These are phyloP conservation scores for Andrena chrysosceles DNA, from an alignment of 2,888 invertebrate species.

Conservation along the genomic window DNA sequence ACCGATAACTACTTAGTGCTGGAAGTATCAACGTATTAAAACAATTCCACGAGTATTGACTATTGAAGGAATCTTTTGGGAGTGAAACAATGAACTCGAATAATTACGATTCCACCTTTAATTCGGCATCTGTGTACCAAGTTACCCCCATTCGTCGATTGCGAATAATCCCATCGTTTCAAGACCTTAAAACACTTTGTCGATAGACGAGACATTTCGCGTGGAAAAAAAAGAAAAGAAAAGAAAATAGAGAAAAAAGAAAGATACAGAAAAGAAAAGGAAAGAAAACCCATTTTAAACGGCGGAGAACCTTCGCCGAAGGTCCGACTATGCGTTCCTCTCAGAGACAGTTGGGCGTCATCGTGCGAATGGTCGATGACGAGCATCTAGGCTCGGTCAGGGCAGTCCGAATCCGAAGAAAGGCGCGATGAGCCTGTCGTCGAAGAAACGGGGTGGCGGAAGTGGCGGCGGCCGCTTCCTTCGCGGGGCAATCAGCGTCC, in stretches of 20 bases:
- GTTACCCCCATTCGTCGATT: too few species aligned
- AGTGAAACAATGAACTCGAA: too few species aligned
- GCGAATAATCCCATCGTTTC: too few species aligned
- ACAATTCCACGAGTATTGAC: too few species aligned
- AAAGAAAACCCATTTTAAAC: not conserved
- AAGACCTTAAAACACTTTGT: too few species aligned
- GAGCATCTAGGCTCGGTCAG: constrained; percentile 51
- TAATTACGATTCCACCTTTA: too few species aligned
- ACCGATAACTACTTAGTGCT: not conserved
- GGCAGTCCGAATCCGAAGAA: constrained; percentile 72
- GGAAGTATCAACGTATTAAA: not conserved
- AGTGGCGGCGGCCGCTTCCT: constrained; percentile 76
- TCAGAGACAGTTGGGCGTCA: constrained; percentile 8
- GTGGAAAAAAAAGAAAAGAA: too few species aligned
- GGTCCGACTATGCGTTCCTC: not conserved
- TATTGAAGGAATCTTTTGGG: too few species aligned
- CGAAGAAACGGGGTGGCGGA: constrained; percentile 65
- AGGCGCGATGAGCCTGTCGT: constrained; percentile 64
- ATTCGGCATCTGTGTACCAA: too few species aligned
- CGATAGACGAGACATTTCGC: too few species aligned
- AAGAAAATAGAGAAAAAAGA: not conserved
- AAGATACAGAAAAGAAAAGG: not conserved
- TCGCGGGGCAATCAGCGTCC: constrained; percentile 78
- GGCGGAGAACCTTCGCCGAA: not conserved
- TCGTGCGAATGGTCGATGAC: constrained; percentile 21